Evolutionary conservation across 2,888 invertebrate species (phyloP), one percentile per base, ranked within the genome.

Genomic region (Eulithis testata): DNA sequence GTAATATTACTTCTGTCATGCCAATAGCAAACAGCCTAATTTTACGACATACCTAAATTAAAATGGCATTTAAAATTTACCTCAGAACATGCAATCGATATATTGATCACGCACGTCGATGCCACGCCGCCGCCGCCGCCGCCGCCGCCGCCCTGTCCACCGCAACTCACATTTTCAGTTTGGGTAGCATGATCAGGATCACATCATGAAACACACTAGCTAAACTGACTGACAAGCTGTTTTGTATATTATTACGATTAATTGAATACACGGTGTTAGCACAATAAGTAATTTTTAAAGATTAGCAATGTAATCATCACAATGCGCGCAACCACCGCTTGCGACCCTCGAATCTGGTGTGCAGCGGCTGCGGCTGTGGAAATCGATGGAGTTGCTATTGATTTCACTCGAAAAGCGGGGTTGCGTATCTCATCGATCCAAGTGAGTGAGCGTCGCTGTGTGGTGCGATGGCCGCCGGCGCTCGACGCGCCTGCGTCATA

Each of bases 371-470:
- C 94, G 94, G 94, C 94, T 94, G 84, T 90, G 89, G 95, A 95
- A 95, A 96, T 96, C 96, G 95, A 96, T 96, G 94, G 93, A 94
- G 94, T 94, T 94, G 87, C 94, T 95, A 96, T 95, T 95, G 95
- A 95, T 95, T 94, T 93, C 93, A 90, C 87, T 87, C 92, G 90
- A 93, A 85, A 84, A 95, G 95, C 95, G 94, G 95, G 95, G 94
- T 94, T 94, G 95, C 94, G 94, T 95, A 96, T 96, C 95, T 94
- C 94, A 96, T 96, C 95, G 96, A 96, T 95, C 92, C 88, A 88
- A 80, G 84, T 78, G 75, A 75, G 83, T 80, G 81, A 82, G 87
- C 85, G 85, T 82, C 71, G 74, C 75, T 63, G 58, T 45, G 80
- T 72, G 60, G 53, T 45, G 63, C 71, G 71, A 73, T 75, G 63